A percentile compares a stretch with the other conserved stretches of the same genome.
Evolutionary conservation across 2,888 invertebrate genomes (phyloP).

Genomic region (Acheta domesticus): DNA sequence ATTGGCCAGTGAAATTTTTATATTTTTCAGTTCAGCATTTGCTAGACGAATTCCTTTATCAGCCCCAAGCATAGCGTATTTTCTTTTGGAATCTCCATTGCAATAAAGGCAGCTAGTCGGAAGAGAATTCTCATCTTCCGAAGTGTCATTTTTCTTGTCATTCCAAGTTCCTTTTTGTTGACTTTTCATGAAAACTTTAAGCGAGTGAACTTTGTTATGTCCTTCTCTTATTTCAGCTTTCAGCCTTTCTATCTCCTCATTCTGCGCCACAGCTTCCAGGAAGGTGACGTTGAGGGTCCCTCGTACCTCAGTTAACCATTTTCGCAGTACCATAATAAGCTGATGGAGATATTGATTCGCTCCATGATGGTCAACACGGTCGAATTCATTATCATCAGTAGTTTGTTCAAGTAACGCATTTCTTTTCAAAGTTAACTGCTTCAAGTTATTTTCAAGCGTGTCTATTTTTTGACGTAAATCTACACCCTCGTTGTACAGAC

Average conservation of each 20-base stretch:
- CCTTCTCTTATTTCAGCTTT: neutral
- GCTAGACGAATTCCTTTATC: neutral
- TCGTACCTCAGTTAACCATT: neutral
- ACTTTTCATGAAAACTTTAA: neutral
- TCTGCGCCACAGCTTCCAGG: neutral
- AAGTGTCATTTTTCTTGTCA: neutral
- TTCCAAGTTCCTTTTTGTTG: neutral
- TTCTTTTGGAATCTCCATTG: constrained; percentile 4
- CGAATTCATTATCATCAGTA: neutral
- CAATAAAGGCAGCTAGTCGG: neutral
- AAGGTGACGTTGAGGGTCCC: neutral
- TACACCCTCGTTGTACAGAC: neutral
- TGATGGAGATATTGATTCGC: constrained; percentile 18
- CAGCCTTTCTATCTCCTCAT: neutral
- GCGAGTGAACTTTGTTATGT: neutral
- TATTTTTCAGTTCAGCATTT: neutral
- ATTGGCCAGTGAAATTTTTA: neutral
- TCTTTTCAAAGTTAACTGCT: neutral
- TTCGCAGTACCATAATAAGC: neutral
- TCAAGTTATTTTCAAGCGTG: neutral
- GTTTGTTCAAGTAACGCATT: neutral
- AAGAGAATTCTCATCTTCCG: neutral
- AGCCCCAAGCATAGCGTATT: neutral
- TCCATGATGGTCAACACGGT: neutral
- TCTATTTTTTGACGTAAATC: neutral